Evolutionary conservation across 2,888 invertebrate species (phyloP).

Genomic region (Poecilus cupreus): DNA sequence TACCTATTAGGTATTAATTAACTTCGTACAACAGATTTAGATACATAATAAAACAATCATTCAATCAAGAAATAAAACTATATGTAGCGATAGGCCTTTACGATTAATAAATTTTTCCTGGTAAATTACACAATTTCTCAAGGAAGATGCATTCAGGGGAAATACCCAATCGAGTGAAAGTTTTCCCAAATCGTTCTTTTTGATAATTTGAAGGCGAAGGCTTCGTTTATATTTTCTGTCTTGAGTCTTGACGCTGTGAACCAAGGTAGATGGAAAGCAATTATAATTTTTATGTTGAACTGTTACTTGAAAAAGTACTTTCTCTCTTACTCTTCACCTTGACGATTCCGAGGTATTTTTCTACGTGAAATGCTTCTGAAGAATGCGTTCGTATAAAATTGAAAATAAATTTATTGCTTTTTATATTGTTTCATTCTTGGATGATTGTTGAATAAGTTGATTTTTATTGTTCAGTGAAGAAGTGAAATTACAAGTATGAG

Average conservation of each 20-base stretch:
- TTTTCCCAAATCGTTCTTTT: constrained; percentile 10
- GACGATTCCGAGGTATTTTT: constrained; percentile 39
- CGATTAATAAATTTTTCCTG: background rate
- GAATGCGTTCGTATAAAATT: constrained; percentile 23
- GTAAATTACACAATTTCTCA: constrained; percentile 30
- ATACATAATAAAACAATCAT: constrained; percentile 6
- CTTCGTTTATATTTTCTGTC: background rate
- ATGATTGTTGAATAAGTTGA: constrained; percentile 22
- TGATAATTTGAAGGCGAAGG: background rate
- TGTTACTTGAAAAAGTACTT: constrained; percentile 42
- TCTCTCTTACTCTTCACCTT: constrained; percentile 40
- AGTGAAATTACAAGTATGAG: background rate
- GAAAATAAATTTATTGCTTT: constrained; percentile 4
- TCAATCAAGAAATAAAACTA: background rate
- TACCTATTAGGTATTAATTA: background rate
- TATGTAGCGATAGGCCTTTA: constrained; percentile 9
- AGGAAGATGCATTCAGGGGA: background rate
- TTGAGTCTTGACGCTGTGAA: background rate
- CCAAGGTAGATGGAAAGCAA: constrained; percentile 17
- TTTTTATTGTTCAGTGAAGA: background rate
- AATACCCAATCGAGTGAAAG: constrained; percentile 36
- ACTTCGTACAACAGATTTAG: background rate
- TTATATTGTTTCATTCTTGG: constrained; percentile 17
- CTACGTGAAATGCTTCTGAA: constrained; percentile 26
- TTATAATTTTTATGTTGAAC: constrained; percentile 24